These are phyloP conservation scores for Hydrozoanthus tunicans DNA, from an alignment of 64 coral and sea anemone species.

Conservation along the genomic window DNA sequence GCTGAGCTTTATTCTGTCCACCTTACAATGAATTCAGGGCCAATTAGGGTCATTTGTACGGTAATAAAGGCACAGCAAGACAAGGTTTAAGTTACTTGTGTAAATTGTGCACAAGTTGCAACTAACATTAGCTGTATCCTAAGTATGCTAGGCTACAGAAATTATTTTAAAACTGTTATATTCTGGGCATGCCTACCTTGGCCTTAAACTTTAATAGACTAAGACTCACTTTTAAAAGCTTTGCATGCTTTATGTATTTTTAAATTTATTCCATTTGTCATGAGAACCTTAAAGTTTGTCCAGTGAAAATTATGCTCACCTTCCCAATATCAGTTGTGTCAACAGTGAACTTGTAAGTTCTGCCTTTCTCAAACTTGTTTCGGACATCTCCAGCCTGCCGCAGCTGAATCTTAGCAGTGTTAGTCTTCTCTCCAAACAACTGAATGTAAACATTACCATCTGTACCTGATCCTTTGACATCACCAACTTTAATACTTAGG, in stretches of 20 bases:
- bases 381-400: constrained; percentile 88
- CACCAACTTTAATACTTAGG: constrained; percentile 98
- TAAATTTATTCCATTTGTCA: too few species aligned
- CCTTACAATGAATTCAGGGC: constrained; percentile 11
- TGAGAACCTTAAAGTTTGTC: too few species aligned
- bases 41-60: neutral
- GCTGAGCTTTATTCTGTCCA: constrained; percentile 86
- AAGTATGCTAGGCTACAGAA: too few species aligned
- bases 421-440: constrained; percentile 91
- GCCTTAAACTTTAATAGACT: too few species aligned
- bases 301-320: constrained; percentile 22
- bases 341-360: constrained; percentile 99
- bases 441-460: constrained; percentile 99
- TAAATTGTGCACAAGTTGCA: too few species aligned
- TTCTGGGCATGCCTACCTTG: too few species aligned
- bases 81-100: too few species aligned
- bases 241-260: too few species aligned
- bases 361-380: constrained; percentile 99
- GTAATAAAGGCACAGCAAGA: too few species aligned
- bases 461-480: constrained; percentile 95
- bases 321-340: constrained; percentile 97
- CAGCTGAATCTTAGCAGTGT: constrained; percentile 98
- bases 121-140: too few species aligned
- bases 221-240: too few species aligned
- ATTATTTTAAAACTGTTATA: too few species aligned